phyloP scores from a whole-genome alignment of 1,140 invertebrate genomes.

The Doryteuthis pealeii region DNA sequence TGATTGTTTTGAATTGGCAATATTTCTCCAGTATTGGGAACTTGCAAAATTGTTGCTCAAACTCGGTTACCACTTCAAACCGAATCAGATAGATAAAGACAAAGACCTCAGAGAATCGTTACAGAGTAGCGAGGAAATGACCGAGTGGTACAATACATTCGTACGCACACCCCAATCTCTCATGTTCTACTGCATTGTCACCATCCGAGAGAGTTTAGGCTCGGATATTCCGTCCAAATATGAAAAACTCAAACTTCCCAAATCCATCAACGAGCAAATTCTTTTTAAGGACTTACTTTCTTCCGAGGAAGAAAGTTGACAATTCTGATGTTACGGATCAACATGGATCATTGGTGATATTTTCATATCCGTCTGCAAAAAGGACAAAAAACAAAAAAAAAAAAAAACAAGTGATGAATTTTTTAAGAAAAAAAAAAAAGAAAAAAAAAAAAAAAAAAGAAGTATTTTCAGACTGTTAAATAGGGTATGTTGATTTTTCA shows the following conservation, averaged over 20 bases:
- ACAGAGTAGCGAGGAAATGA: not conserved
- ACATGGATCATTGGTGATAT: too few relatives aligned
- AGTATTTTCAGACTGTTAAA: too few relatives aligned
- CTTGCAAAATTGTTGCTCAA: conserved; percentile 9
- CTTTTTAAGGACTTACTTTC: not conserved
- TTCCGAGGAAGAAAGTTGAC: not conserved
- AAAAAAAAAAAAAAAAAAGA: too few relatives aligned
- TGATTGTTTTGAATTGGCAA: conserved; percentile 32
- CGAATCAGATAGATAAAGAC: not conserved
- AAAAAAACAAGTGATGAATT: too few relatives aligned
- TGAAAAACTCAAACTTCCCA: not conserved
- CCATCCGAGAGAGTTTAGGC: not conserved
- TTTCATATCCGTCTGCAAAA: too few relatives aligned
- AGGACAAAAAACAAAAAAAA: too few relatives aligned
- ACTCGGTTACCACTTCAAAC: not conserved
- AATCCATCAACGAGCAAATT: not conserved
- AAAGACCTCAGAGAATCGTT: not conserved
- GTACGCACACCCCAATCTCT: not conserved
- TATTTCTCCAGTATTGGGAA: conserved; percentile 4
- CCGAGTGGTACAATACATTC: not conserved
- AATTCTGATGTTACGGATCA: too few relatives aligned
- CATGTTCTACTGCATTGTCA: not conserved
- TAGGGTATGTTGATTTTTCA: too few relatives aligned
- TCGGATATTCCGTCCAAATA: not conserved
- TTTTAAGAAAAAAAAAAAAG: too few relatives aligned